Conservation (phyloP, 37 sponge, comb jelly and placozoan species). For the Chondrilla cf. caribensis region DNA sequence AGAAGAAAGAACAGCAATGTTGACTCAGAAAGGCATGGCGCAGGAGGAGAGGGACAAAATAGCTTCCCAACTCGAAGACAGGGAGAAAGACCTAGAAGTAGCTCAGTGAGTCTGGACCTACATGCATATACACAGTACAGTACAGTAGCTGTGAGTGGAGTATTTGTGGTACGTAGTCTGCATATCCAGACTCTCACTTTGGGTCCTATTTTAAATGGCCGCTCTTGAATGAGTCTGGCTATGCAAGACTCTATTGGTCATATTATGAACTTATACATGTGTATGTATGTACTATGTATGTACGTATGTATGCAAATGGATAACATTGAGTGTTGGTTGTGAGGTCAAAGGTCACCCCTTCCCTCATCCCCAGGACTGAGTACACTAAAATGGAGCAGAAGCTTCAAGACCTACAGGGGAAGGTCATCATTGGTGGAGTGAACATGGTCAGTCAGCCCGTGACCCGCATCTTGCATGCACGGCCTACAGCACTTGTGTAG, state of each 20-base stretch:
- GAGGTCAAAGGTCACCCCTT: background rate
- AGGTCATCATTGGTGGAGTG: constrained; percentile 97
- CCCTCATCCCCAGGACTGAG: constrained; percentile 49
- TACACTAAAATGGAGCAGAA: constrained; percentile 73
- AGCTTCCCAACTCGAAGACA: constrained; percentile 62
- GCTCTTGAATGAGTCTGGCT: too few relatives aligned
- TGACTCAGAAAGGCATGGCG: constrained; percentile 73
- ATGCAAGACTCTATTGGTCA: too few relatives aligned
- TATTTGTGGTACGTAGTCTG: too few relatives aligned
- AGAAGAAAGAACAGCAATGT: constrained; percentile 63
- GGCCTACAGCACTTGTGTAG: too few relatives aligned
- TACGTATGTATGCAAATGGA: too few relatives aligned
- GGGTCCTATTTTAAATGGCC: too few relatives aligned
- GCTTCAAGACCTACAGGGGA: constrained; percentile 69
- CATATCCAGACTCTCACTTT: too few relatives aligned
- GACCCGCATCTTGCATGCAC: too few relatives aligned
- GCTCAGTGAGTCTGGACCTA: constrained; percentile 60
- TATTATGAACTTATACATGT: too few relatives aligned
- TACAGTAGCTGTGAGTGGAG: too few relatives aligned
- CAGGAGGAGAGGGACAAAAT: constrained; percentile 73
- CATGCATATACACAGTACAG: too few relatives aligned
- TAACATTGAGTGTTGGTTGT: background rate
- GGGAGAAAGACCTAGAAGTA: constrained; percentile 71
- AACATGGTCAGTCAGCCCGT: constrained; percentile 88
- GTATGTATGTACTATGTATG: background rate